Base-by-base conservation (phyloP, 2,888 invertebrate genomes). In the Apamea crenata region DNA sequence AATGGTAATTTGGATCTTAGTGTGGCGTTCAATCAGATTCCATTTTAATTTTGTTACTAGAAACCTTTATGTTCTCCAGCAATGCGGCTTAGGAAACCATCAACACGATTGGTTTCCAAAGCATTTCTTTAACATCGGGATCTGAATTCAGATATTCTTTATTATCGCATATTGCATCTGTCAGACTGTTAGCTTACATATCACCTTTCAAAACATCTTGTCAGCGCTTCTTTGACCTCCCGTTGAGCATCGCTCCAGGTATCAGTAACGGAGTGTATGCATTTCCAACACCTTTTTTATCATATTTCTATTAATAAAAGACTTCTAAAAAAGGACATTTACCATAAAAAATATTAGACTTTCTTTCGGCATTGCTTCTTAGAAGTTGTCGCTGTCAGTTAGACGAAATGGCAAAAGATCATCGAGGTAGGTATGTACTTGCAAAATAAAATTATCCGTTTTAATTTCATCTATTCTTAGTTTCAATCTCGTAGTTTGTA, bases 171-270 rank as follows among this genome's bases (percentile, higher is more conserved):
- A 72, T 21, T 44, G 40, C 40, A 56, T 66, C 79, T 73, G 85
- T 77, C 80, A 71, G 67, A 47, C 65, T 50, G 72, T 81, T 77
- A 75, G 61, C 74, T 80, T 72, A 80, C 69, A 70, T 40, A 56
- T 74, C 59, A 29, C 65, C 78, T 87, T 87, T 87, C 88, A 85
- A 74, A 85, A 85, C 81, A 76, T 74, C 78, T 36, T 85, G 86
- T 77, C 88, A 76, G 78, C 74, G 67, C 73, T 70, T 44, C 44
- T 86, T 59, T 78, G 78, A 78, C 78, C 85, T 87, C 86, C 86
- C 88, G 86, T 76, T 10, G 87, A 70, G 85, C 44, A 36, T 61
- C 81, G 1, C 85, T 67, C 66, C 87, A 77, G 85, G 85, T 81
- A 85, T 69, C 80, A 36, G n/a, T 79, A 78, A 69, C 61, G 50